Evolutionary conservation across 2,797 vertebrate species (phyloP).

Genomic region (Poeciliopsis infans): DNA sequence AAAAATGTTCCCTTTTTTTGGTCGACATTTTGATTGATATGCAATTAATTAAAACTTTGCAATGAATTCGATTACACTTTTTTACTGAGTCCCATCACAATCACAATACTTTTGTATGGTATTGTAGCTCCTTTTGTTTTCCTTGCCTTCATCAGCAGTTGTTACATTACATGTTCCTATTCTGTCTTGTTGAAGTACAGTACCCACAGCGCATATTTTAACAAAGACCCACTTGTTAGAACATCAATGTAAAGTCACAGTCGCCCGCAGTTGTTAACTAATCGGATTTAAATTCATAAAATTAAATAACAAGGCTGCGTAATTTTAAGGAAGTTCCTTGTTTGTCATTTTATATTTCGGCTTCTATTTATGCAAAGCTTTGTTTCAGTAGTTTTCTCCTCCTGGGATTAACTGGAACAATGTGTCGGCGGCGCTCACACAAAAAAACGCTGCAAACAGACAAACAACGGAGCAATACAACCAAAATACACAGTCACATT

Average conservation of each 20-base stretch:
- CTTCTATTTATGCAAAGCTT: not conserved
- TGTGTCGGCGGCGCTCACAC: not conserved
- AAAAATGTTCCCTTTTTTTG: not conserved
- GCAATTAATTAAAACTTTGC: not conserved
- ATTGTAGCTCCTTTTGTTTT: not conserved
- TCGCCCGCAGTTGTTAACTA: not conserved
- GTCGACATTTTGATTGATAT: not conserved
- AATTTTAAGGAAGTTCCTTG: not conserved
- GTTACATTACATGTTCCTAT: too few species aligned
- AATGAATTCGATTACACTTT: not conserved
- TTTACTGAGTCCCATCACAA: not conserved
- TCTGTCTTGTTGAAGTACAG: not conserved
- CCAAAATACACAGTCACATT: not conserved
- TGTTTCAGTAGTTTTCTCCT: constrained; percentile 3
- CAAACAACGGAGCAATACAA: not conserved
- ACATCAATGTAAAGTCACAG: not conserved
- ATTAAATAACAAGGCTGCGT: not conserved
- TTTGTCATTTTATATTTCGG: not conserved
- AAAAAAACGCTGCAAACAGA: not conserved
- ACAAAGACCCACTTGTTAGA: not conserved
- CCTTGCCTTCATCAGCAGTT: not conserved
- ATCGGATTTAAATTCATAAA: not conserved
- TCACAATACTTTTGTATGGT: not conserved
- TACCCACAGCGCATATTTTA: not conserved
- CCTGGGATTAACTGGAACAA: constrained; percentile 11